These are phyloP conservation scores for Rhyzopertha dominica DNA, from an alignment of 1,140 invertebrate genomes.

Conservation along the genomic window DNA sequence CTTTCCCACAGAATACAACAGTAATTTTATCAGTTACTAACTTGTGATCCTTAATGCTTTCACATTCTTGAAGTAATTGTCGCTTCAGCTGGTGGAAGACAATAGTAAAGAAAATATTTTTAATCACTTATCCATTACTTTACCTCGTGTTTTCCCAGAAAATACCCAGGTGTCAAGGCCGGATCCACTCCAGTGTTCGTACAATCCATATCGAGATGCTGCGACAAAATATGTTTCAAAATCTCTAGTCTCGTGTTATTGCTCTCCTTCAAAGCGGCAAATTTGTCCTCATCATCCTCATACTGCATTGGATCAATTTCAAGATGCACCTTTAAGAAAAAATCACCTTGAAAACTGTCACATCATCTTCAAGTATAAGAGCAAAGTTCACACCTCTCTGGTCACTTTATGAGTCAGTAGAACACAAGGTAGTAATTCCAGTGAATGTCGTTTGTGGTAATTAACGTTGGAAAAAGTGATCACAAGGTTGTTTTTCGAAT, in stretches of 20 bases:
- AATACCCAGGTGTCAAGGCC: conserved; percentile 63
- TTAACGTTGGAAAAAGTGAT: too few relatives aligned
- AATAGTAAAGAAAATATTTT: too few relatives aligned
- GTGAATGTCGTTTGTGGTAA: too few relatives aligned
- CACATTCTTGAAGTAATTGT: conserved; percentile 55
- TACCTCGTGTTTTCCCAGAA: conserved; percentile 74
- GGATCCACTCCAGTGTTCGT: conserved; percentile 39
- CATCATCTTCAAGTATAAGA: too few relatives aligned
- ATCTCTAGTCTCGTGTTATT: conserved; percentile 70
- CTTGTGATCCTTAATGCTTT: conserved; percentile 51
- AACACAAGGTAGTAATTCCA: too few relatives aligned
- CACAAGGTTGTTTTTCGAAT: too few relatives aligned
- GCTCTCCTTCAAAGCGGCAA: conserved; percentile 55
- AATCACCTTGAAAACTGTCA: conserved; percentile 4
- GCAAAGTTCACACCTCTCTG: too few relatives aligned
- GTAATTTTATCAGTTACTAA: conserved; percentile 54
- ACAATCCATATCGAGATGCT: conserved; percentile 66
- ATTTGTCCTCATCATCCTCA: conserved; percentile 59
- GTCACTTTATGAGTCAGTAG: too few relatives aligned
- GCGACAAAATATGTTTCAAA: conserved; percentile 65
- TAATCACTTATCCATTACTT: conserved; percentile 20
- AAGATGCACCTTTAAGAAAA: conserved; percentile 53
- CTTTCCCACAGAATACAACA: conserved; percentile 60
- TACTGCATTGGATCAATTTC: conserved; percentile 60
- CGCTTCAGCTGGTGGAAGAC: conserved; percentile 62